Conservation (phyloP, 2,797 vertebrate species). For the Crocodylus rhombifer region DNA sequence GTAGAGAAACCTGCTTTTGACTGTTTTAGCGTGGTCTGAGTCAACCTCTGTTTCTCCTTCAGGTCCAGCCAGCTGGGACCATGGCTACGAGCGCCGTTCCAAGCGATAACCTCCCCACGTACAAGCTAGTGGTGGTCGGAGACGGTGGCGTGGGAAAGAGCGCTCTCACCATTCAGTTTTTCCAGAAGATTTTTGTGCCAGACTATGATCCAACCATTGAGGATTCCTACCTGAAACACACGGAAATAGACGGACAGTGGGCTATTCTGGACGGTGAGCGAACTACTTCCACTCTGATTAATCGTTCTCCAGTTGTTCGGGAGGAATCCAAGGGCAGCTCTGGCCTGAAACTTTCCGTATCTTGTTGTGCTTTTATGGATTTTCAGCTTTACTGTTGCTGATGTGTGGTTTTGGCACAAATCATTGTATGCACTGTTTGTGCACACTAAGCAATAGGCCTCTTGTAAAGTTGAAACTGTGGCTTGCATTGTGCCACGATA, state of each 20-base stretch:
- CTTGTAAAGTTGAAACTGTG: not conserved
- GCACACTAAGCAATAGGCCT: not conserved
- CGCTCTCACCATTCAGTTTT: slow-evolving; percentile 98
- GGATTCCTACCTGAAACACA: slow-evolving; percentile 98
- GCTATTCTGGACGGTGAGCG: slow-evolving; percentile 95
- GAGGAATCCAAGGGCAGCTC: not conserved
- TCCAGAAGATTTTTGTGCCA: slow-evolving; percentile 99
- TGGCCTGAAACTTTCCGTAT: not conserved
- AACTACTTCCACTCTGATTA: not conserved
- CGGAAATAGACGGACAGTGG: slow-evolving; percentile 98
- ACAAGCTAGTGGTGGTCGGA: slow-evolving; percentile 98
- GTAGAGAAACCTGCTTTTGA: not conserved
- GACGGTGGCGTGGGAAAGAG: slow-evolving; percentile 98
- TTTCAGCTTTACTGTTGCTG: not conserved
- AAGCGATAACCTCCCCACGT: slow-evolving; percentile 97
- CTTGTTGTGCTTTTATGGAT: not conserved
- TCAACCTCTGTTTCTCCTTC: slow-evolving; percentile 51
- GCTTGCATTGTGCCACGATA: no score
- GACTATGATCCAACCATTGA: slow-evolving; percentile 99
- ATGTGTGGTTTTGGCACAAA: not conserved
- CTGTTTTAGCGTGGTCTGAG: not conserved
- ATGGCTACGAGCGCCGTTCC: slow-evolving; percentile 98
- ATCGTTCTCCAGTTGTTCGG: not conserved
- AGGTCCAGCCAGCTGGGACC: slow-evolving; percentile 77
- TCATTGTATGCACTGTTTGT: not conserved